Conservation (phyloP, 2,888 invertebrate genomes). For the Linnaemya vulpina region DNA sequence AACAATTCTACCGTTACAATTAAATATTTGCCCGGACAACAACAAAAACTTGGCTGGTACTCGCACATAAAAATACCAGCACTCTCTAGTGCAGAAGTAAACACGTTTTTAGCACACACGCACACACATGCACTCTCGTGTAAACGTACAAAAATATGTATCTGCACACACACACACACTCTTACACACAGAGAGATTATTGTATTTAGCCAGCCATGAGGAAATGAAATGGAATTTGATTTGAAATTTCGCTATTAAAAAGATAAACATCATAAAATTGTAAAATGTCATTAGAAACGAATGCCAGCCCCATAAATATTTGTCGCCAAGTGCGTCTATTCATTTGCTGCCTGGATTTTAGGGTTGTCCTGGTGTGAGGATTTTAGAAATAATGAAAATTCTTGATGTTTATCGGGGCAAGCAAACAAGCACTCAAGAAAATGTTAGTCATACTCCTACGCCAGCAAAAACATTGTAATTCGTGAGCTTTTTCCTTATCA, state of each 20-base stretch:
- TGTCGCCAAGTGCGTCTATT: constrained; percentile 6
- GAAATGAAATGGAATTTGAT: constrained; percentile 47
- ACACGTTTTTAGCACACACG: not conserved
- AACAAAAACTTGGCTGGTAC: constrained; percentile 28
- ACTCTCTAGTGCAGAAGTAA: not conserved
- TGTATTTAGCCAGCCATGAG: not conserved
- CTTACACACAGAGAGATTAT: not conserved
- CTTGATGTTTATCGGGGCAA: constrained; percentile 19
- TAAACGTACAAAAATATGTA: no score
- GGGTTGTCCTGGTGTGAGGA: not conserved
- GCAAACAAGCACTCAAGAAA: not conserved
- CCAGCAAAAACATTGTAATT: not conserved
- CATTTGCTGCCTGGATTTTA: not conserved
- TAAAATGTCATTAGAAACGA: constrained; percentile 48
- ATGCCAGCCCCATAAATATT: constrained; percentile 40
- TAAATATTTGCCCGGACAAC: constrained; percentile 54
- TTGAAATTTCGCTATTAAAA: constrained; percentile 36
- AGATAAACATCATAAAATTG: constrained; percentile 55
- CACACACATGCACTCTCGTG: no score
- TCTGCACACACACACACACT: not conserved
- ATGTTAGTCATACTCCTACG: not conserved
- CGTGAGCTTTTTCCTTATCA: not conserved
- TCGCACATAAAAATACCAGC: not conserved
- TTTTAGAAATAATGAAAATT: constrained; percentile 9
- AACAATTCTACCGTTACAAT: constrained; percentile 39